Evolutionary conservation across 2,888 invertebrate genomes (phyloP), one percentile per base, ranked within the genome.

Genomic region (Andrena marginata): DNA sequence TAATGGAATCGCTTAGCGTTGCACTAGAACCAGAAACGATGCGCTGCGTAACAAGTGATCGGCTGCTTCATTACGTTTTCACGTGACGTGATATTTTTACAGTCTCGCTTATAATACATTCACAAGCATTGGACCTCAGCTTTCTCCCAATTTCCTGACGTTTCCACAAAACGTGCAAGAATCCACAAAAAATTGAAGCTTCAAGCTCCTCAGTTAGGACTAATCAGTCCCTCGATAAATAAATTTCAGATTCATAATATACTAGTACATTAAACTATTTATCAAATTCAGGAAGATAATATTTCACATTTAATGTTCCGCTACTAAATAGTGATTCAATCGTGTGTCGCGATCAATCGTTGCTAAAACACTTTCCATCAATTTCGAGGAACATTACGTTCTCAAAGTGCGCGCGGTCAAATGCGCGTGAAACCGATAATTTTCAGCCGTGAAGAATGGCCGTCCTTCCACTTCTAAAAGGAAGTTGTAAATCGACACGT

Each of bases 1-100:
- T 81, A 82, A 81, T 79, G 82, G 67, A 72, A 82, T 76, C 76
- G 76, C 77, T 76, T 76, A 71, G 48, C 16, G 49, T 51, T 63
- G 67, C 71, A 70, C 70, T 72, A 79, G 65, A 80, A 79, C 49
- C 67, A 56, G 51, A 49, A 73, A 49, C 64, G 62, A 51, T 59
- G 7, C 35, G 10, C 23, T 49, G 60, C 29, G 10, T 68, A 65
- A 20, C 4, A 49, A 63, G 54, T 68, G 3, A 54, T 49, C 31
- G 48, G 6, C 33, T 20, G 5, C 13, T 71, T 67, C 5, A 62
- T 63, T 67, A 20, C n/a, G 35, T 35, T n/a, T 26, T 31, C 31
- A 49, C 13, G 51, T 26, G n/a, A 5, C 8, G 33, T 31, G 3
- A 0, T 8, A 16, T 56, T 64, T 63, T 13, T 48, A 20, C 26